Percentiles rank a stretch among this genome's conserved stretches.
Conservation (phyloP, 2,113 vertebrate genomes). For the Opisthocomus hoazin region DNA sequence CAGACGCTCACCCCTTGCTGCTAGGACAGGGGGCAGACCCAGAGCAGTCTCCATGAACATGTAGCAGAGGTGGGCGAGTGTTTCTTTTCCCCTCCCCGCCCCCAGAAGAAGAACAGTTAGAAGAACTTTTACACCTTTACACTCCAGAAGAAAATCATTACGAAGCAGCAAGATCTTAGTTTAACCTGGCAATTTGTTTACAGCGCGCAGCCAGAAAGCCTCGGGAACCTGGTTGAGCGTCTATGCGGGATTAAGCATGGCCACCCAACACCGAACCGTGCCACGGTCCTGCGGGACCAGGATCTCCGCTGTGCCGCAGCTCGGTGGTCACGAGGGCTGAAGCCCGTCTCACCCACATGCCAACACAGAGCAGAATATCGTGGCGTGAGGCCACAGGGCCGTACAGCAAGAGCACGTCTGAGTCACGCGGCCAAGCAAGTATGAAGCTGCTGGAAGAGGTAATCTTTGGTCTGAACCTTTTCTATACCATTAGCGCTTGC, state of each 20-base stretch:
- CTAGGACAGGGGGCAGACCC: not conserved
- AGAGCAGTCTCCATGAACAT: not conserved
- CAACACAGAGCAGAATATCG: accelerated
- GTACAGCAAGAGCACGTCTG: not conserved
- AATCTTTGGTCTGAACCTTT: not conserved
- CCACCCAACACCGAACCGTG: not conserved
- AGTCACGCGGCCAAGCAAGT: accelerated
- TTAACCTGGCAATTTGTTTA: not conserved
- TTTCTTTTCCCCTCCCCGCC: not conserved
- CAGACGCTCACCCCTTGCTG: not conserved
- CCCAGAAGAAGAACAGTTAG: not conserved
- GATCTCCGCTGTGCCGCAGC: not conserved
- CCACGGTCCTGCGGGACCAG: not conserved
- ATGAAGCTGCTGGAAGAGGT: not conserved
- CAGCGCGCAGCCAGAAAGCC: not conserved
- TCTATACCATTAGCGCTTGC: not conserved
- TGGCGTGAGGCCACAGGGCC: accelerated
- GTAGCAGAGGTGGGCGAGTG: not conserved
- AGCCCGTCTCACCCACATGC: not conserved
- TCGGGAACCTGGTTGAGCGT: not conserved
- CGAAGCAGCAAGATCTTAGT: not conserved
- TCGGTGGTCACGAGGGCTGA: not conserved
- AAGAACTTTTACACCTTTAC: not conserved
- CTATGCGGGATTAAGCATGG: accelerated
- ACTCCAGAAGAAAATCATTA: not conserved